Conservation (phyloP, 2,797 vertebrate species). For the Adrianichthys oophorus region DNA sequence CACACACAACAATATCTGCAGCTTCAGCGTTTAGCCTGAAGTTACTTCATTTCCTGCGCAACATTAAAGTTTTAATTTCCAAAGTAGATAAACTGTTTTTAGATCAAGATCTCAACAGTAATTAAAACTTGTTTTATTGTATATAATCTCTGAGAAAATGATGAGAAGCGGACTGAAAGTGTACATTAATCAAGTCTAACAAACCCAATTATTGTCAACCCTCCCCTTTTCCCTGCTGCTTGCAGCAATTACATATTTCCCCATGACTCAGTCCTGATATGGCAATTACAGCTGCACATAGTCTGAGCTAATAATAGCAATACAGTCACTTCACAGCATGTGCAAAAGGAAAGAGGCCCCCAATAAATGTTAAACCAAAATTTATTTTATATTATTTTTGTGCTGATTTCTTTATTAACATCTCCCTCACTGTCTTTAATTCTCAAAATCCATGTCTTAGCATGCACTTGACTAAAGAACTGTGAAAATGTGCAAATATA, state of each 20-base stretch:
- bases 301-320: conserved; percentile 74
- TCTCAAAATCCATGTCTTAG: conserved; percentile 4
- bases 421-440: conserved; percentile 40
- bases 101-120: conserved; percentile 65
- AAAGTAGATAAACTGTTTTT: conserved; percentile 67
- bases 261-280: conserved; percentile 68
- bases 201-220: conserved; percentile 72
- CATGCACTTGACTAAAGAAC: background rate
- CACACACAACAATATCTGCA: too few relatives aligned
- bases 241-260: conserved; percentile 60
- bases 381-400: conserved; percentile 67
- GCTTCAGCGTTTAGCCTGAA: conserved; percentile 27
- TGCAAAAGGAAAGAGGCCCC: conserved; percentile 42
- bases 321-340: conserved; percentile 67
- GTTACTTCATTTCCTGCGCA: conserved; percentile 44
- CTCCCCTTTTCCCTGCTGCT: conserved; percentile 55
- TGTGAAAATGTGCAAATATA: too few relatives aligned
- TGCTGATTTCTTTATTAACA: conserved; percentile 43
- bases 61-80: conserved; percentile 51
- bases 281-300: conserved; percentile 70
- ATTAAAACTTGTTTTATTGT: conserved; percentile 75
- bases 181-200: conserved; percentile 74
- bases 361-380: conserved; percentile 66
- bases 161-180: conserved; percentile 66
- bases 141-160: conserved; percentile 69